Evolutionary conservation across 2,888 invertebrate species (phyloP), one percentile per base, ranked within the genome.

Genomic region (Spialia ferax): DNA sequence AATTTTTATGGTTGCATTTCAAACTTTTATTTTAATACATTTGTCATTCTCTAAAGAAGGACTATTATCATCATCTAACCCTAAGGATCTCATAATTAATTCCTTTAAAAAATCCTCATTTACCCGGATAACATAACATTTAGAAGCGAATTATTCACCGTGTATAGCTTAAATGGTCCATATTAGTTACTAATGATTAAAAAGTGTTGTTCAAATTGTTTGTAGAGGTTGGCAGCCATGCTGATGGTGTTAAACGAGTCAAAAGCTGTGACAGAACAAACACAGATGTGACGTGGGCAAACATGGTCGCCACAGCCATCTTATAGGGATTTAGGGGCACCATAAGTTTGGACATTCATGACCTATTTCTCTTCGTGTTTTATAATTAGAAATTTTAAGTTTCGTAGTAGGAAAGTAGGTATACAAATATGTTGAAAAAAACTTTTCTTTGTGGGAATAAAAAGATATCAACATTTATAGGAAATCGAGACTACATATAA

Each of bases 231-330:
- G 61, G 61, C 67, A 67, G 61, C 55, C 61, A 67, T 67, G 61
- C 56, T 69, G 71, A 62, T 68, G 62, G 72, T 73, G 88, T 87
- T 87, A 85, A 86, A 83, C 82, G 81, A 83, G 83, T 88, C 85
- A 83, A 88, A 88, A 84, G 83, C 86, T 86, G 86, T 85, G 87
- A 88, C 88, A 87, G 85, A 80, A 83, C 88, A 88, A 91, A 91
- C 90, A 92, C 91, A 91, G 89, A 89, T 90, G 91, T 83, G 88
- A 86, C 85, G 83, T 82, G 79, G 69, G 83, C 88, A 91, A 90
- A 92, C 87, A 89, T 65, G 59, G 61, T 61, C 60, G 60, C 60
- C 38, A 29, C 10, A 60, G 60, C 52, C 60, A 60, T 42, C 42
- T 42, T 45, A 59, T 22, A 2, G 59, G 38, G 23, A 52, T 11